These are phyloP conservation scores for Acanthiza pusilla DNA, from an alignment of 2,797 vertebrate species.

Conservation along the genomic window DNA sequence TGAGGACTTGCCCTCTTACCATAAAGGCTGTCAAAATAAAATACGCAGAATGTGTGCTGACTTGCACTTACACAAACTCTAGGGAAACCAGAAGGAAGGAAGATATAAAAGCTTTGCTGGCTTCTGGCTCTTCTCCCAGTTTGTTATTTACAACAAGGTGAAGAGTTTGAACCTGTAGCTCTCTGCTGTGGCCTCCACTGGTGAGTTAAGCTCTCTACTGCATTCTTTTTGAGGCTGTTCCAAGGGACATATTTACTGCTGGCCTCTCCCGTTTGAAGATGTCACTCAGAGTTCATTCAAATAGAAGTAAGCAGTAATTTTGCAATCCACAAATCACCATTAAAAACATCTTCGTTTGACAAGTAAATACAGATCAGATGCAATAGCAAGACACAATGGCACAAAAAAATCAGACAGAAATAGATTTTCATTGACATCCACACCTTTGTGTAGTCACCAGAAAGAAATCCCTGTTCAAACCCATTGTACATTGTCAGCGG, in stretches of 20 bases:
- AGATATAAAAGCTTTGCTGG: constrained; percentile 4
- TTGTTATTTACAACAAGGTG: constrained; percentile 31
- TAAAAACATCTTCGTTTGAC: neutral
- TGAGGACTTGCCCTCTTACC: neutral
- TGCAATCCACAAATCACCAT: neutral
- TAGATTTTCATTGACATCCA: neutral
- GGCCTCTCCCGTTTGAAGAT: neutral
- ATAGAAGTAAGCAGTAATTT: neutral
- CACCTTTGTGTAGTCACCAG: constrained; percentile 94
- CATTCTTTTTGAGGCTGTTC: neutral
- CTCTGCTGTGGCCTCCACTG: neutral
- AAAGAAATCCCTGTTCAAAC: constrained; percentile 91
- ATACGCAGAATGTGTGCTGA: neutral
- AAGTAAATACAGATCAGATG: neutral
- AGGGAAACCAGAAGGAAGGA: constrained; percentile 19
- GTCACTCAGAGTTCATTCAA: constrained; percentile 21
- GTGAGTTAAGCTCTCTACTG: neutral
- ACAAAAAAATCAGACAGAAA: neutral
- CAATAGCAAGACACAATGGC: neutral
- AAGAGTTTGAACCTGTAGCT: constrained; percentile 30
- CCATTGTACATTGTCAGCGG: constrained; percentile 93
- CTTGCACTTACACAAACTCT: neutral
- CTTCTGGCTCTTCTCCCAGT: constrained; percentile 38
- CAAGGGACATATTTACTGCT: neutral
- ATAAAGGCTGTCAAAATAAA: neutral